A percentile compares a stretch with the other conserved stretches of the same genome.
Evolutionary conservation across 2,113 vertebrate genomes (phyloP).

Genomic region (Triplophysa dalaica): DNA sequence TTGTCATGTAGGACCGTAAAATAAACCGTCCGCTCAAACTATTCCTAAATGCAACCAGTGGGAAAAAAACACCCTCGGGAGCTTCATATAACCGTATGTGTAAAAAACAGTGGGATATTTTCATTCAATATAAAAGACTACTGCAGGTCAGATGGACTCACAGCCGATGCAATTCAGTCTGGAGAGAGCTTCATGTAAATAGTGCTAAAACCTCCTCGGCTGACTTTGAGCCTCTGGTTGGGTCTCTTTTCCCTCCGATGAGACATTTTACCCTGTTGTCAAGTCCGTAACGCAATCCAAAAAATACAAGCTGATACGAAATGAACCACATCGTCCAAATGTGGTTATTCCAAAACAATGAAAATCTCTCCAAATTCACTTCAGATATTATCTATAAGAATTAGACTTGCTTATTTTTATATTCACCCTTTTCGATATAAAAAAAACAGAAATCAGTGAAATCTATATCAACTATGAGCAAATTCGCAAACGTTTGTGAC

Average conservation of each 20-base stretch:
- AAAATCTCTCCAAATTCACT: slow-evolving; percentile 52
- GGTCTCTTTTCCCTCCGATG: slow-evolving; percentile 21
- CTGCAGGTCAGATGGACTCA: slow-evolving; percentile 50
- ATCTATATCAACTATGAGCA: slow-evolving; percentile 60
- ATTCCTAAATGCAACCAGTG: slow-evolving; percentile 8
- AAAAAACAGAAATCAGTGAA: slow-evolving; percentile 54
- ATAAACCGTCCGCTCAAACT: slow-evolving; percentile 1
- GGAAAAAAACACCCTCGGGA: slow-evolving; percentile 30
- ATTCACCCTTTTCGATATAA: slow-evolving; percentile 37
- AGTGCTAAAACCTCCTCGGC: slow-evolving; percentile 46
- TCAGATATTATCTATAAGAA: slow-evolving; percentile 48
- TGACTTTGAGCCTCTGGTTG: slow-evolving; percentile 46
- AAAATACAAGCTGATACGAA: slow-evolving; percentile 45
- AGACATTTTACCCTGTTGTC: slow-evolving; percentile 75
- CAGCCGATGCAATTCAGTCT: slow-evolving; percentile 57
- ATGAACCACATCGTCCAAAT: slow-evolving; percentile 49
- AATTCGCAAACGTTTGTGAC: slow-evolving; percentile 54
- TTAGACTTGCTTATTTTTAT: slow-evolving; percentile 33
- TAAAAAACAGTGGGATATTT: slow-evolving; percentile 20
- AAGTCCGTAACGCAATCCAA: slow-evolving; percentile 62
- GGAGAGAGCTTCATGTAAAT: slow-evolving; percentile 43
- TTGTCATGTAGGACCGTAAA: slow-evolving; percentile 32
- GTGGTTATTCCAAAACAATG: slow-evolving; percentile 51
- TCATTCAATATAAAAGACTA: slow-evolving; percentile 50
- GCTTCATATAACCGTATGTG: slow-evolving; percentile 30